Base-by-base conservation (phyloP, 2,113 vertebrate species). In the Plotosus lineatus region DNA sequence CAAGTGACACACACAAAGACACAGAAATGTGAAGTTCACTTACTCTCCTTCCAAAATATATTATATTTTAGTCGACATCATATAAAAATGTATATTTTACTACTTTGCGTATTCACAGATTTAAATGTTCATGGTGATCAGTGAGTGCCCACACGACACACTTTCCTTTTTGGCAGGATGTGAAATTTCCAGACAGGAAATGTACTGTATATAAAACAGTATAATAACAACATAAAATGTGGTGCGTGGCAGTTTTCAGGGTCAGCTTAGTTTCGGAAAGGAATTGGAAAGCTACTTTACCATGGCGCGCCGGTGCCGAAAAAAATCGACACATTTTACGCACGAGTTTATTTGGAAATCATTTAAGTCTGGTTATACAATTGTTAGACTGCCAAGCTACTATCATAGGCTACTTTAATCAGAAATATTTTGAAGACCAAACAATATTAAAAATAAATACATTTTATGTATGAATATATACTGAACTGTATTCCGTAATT, bases 91-190 rank as follows among this genome's bases (percentile, higher is more conserved):
- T n/a, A n/a, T 48, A 19, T 31, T 19, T 72, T 72, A 46, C 8
- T 50, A n/a, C n/a, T n/a, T n/a, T n/a, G n/a, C 6, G 15, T 31
- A 31, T 19, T 21, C 26, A 50, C 26, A 31, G 50, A 4, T n/a
- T 74, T 74, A 38, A 9, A 53, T 53, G 11, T 75, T 56, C 21
- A 26, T 1, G 51, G 2, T 55, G 15, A 38, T 11, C 73, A 56
- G 6, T 56, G 23, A 55, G 4, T 38, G 72, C 38, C 19, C 72
- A 68, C 9, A 40, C 65, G 55, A n/a, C n/a, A 36, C 23, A 44
- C n/a, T 68, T 69, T 10, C 65, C 63, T 46, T 31, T 71, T 44
- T 44, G 65, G 66, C 42, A 71, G 66, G 40, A 14, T 46, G 21
- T 46, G 23, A 55, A 33, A 44, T 38, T 31, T 31, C 36, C n/a